Conservation (phyloP, 2,888 invertebrate genomes). For the Chydorus sphaericus region DNA sequence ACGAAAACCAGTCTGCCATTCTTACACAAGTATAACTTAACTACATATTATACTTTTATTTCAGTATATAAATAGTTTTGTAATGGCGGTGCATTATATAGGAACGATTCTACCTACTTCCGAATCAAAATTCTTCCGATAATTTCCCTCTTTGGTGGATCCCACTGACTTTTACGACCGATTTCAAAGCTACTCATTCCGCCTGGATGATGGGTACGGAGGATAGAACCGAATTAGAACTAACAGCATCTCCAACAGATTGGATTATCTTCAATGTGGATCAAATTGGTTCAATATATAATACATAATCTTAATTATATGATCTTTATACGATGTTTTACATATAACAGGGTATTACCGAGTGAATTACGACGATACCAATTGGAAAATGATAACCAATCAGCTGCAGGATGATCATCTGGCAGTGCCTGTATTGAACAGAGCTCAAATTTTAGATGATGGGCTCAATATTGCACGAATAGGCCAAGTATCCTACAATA, state of each 20-base stretch:
- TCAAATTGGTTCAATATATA: constrained; percentile 20
- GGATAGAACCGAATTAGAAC: background rate
- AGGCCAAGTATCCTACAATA: constrained; percentile 48
- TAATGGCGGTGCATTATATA: too few species aligned
- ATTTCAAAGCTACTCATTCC: constrained; percentile 1
- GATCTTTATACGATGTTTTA: too few species aligned
- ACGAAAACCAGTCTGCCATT: constrained; percentile 17
- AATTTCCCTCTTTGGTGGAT: constrained; percentile 40
- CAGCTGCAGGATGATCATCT: constrained; percentile 45
- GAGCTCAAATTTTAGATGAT: constrained; percentile 81
- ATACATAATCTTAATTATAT: background rate
- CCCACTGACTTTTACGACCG: constrained; percentile 37
- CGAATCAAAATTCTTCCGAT: constrained; percentile 17
- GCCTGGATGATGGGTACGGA: constrained; percentile 3
- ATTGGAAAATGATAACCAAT: constrained; percentile 51
- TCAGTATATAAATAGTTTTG: too few species aligned
- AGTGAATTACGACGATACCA: constrained; percentile 52
- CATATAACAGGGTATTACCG: constrained; percentile 54
- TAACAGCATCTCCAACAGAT: constrained; percentile 11
- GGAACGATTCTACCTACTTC: constrained; percentile 20
- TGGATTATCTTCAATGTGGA: constrained; percentile 24
- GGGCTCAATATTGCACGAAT: constrained; percentile 62
- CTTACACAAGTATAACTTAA: constrained; percentile 21
- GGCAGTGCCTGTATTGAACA: constrained; percentile 56
- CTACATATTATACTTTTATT: too few species aligned